phyloP scores from a whole-genome alignment of 2,113 vertebrate species.

The Guaruba guarouba region DNA sequence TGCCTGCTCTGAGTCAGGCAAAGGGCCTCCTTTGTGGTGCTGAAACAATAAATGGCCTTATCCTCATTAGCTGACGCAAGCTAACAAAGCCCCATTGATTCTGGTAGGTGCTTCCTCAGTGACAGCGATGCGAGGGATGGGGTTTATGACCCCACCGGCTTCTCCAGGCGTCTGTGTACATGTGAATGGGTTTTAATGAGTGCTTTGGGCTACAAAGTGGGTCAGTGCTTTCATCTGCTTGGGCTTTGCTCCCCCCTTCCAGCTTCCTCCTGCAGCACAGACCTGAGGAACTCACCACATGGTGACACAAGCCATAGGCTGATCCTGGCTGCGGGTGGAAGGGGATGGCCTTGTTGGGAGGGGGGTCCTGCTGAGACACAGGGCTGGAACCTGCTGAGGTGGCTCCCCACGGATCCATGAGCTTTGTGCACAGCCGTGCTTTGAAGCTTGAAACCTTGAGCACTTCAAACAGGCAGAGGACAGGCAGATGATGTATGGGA shows the following conservation, averaged over 20 bases:
- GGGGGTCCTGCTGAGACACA: slow-evolving; percentile 5
- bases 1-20: neutral
- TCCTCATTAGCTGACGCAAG: slow-evolving; percentile 35
- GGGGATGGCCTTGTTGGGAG: neutral
- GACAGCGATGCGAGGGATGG: neutral
- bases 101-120: neutral
- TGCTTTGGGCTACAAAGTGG: neutral
- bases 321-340: neutral
- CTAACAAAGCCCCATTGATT: slow-evolving; percentile 39
- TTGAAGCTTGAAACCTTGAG: slow-evolving; percentile 74
- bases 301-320: neutral
- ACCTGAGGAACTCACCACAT: neutral
- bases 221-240: neutral
- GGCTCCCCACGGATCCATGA: slow-evolving; percentile 47
- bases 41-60: slow-evolving; percentile 31
- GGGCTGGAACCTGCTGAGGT: slow-evolving; percentile 47
- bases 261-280: neutral
- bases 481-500: slow-evolving; percentile 70
- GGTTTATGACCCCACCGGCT: neutral
- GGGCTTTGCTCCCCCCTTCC: rapidly evolving
- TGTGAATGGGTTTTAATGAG: slow-evolving; percentile 21
- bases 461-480: slow-evolving; percentile 75
- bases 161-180: neutral
- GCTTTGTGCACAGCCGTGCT: slow-evolving; percentile 63
- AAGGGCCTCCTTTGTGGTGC: slow-evolving; percentile 25